Conservation (phyloP, 2,113 vertebrate species). For the Limnothrissa miodon region DNA sequence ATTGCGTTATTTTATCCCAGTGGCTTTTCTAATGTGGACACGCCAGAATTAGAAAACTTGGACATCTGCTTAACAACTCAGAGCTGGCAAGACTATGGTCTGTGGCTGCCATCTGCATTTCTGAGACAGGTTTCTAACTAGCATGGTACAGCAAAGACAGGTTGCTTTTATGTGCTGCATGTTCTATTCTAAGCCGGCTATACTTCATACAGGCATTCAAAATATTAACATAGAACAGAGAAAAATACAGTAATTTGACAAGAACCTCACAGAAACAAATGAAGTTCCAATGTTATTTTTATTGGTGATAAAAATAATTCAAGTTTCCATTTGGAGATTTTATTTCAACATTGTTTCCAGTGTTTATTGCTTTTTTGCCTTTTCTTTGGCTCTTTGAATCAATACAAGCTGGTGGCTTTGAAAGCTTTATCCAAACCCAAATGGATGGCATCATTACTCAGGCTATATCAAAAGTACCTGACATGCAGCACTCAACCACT, state of each 20-base stretch:
- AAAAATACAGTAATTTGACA: not conserved
- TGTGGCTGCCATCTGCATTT: slow-evolving; percentile 57
- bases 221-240: not conserved
- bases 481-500: slow-evolving; percentile 1
- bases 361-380: not conserved
- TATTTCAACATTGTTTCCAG: not conserved
- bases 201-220: not conserved
- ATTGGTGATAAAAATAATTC: not conserved
- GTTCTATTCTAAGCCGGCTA: not conserved
- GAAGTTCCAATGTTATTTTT: not conserved
- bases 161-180: not conserved
- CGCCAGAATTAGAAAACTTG: slow-evolving; percentile 15
- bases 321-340: not conserved
- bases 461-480: not conserved
- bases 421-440: not conserved
- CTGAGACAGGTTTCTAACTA: slow-evolving; percentile 36
- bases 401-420: not conserved
- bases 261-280: not conserved
- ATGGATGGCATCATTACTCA: slow-evolving; percentile 28
- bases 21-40: slow-evolving; percentile 10
- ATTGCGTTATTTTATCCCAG: not conserved
- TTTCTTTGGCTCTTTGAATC: not conserved
- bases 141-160: not conserved
- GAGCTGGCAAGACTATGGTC: slow-evolving; percentile 32
- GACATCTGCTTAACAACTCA: slow-evolving; percentile 35